Evolutionary conservation across 2,797 vertebrate genomes (phyloP).

Genomic region (Clamator glandarius): DNA sequence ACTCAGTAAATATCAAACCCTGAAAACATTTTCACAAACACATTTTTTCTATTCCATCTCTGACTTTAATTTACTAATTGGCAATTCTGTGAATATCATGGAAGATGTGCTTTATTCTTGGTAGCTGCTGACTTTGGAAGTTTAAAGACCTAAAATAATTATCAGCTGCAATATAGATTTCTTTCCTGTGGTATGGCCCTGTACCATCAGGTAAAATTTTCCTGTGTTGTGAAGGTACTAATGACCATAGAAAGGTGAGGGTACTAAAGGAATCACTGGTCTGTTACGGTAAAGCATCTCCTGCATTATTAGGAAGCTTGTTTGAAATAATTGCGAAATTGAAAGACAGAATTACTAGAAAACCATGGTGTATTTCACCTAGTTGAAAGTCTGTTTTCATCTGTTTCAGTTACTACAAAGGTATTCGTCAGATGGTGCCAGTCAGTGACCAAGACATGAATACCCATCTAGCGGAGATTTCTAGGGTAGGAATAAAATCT

Average conservation of each 20-base stretch:
- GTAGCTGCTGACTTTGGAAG: not conserved
- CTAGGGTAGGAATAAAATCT: constrained; percentile 85
- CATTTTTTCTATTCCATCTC: not conserved
- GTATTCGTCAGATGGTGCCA: constrained; percentile 94
- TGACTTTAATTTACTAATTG: not conserved
- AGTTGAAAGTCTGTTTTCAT: not conserved
- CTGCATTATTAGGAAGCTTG: not conserved
- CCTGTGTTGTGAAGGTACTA: not conserved
- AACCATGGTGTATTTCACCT: not conserved
- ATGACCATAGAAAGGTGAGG: not conserved
- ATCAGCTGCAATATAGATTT: not conserved
- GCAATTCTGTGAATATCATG: not conserved
- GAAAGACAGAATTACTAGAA: not conserved
- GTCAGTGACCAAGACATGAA: constrained; percentile 99
- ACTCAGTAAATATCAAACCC: not conserved
- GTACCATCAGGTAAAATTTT: not conserved
- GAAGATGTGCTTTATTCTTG: not conserved
- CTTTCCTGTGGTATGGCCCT: not conserved
- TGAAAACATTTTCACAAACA: not conserved
- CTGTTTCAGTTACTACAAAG: constrained; percentile 91
- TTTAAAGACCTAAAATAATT: not conserved
- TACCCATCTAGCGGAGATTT: constrained; percentile 97
- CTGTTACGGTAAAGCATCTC: not conserved
- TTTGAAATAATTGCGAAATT: not conserved
- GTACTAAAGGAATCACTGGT: not conserved